A percentile compares a stretch with the other conserved stretches of the same genome.
Conservation (phyloP, 2,797 vertebrate species). For the Cyprinella venusta region DNA sequence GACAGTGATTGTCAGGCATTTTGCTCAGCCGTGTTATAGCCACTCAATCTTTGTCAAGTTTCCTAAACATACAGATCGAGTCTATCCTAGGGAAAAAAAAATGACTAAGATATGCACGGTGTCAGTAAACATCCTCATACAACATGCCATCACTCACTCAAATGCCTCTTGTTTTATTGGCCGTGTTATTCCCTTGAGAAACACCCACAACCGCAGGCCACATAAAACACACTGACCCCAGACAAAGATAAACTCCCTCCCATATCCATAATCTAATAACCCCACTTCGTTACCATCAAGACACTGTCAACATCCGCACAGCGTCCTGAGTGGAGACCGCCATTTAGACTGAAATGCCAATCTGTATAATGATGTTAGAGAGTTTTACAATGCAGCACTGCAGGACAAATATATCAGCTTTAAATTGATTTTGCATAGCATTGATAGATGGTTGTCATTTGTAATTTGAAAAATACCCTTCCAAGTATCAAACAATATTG, state of each 20-base stretch:
- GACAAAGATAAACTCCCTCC: constrained; percentile 30
- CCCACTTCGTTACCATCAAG: constrained; percentile 48
- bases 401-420: background rate
- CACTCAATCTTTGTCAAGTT: constrained; percentile 78
- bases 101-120: constrained; percentile 28
- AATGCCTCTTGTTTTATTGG: constrained; percentile 33
- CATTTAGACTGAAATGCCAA: constrained; percentile 48
- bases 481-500: background rate
- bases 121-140: constrained; percentile 42
- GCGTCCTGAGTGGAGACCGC: constrained; percentile 21
- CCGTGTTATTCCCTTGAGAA: constrained; percentile 30
- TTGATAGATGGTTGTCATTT: constrained; percentile 11
- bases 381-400: constrained; percentile 7
- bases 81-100: constrained; percentile 40
- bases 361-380: constrained; percentile 28
- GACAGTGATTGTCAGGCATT: constrained; percentile 74
- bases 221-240: constrained; percentile 31
- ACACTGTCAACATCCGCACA: constrained; percentile 41
- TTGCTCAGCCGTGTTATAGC: constrained; percentile 67
- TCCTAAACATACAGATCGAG: constrained; percentile 69
- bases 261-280: constrained; percentile 56
- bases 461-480: constrained; percentile 24
- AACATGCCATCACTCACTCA: constrained; percentile 22
- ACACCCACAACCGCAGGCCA: constrained; percentile 20
- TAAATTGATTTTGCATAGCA: constrained; percentile 26